A percentile compares a stretch with the other conserved stretches of the same genome.
Conservation (phyloP, 2,113 vertebrate species). For the Nerophis lumbriciformis region DNA sequence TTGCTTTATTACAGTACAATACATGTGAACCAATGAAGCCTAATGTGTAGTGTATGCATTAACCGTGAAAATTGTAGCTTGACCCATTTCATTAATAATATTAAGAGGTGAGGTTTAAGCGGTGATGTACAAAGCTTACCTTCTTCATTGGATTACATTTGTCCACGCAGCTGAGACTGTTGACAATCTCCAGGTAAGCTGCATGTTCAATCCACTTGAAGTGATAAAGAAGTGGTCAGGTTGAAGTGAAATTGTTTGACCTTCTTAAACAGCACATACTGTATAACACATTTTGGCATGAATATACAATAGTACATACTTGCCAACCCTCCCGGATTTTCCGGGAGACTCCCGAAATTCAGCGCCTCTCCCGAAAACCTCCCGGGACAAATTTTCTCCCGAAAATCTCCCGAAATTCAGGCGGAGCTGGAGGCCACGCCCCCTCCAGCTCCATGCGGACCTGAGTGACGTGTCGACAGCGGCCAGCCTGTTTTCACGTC, state of each 20-base stretch:
- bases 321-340: too few species aligned
- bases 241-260: slow-evolving; percentile 10
- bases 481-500: too few species aligned
- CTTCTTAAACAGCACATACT: background rate
- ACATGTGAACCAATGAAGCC: background rate
- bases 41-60: background rate
- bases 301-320: background rate
- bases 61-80: background rate
- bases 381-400: too few species aligned
- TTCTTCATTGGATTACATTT: slow-evolving; percentile 16
- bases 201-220: slow-evolving; percentile 17
- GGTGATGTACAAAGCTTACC: background rate
- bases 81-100: background rate
- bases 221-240: slow-evolving; percentile 15
- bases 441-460: too few species aligned
- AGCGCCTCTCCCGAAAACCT: too few species aligned
- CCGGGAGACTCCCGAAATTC: too few species aligned
- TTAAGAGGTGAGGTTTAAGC: background rate
- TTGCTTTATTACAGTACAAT: too few species aligned
- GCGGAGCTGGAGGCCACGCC: too few species aligned
- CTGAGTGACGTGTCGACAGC: too few species aligned
- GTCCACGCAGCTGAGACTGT: slow-evolving; percentile 29
- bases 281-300: background rate
- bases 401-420: too few species aligned
- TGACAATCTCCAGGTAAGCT: slow-evolving; percentile 14